These are phyloP conservation scores for Phymanthus crucifer DNA, from an alignment of 92 coral and sea anemone genomes.

Conservation along the genomic window DNA sequence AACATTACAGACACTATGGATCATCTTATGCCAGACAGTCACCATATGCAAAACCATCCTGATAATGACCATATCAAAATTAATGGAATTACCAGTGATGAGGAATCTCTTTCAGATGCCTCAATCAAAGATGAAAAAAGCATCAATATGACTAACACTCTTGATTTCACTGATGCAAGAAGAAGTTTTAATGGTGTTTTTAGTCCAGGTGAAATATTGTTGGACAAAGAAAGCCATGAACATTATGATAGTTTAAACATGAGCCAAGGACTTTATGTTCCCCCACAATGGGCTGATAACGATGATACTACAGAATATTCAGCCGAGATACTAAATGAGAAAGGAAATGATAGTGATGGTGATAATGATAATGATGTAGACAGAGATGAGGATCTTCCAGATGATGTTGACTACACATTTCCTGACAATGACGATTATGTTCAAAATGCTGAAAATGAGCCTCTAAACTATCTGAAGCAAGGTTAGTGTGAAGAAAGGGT, in stretches of 20 bases:
- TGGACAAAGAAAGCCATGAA: slow-evolving; percentile 4
- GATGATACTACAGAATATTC: background rate
- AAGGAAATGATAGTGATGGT: background rate
- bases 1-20: background rate
- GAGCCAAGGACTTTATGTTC: slow-evolving; percentile 24
- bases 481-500: background rate
- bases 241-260: slow-evolving; percentile 12
- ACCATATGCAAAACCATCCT: background rate
- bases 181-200: slow-evolving; percentile 3
- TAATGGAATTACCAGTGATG: slow-evolving; percentile 17
- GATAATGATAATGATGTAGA: background rate
- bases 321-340: background rate
- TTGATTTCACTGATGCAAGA: slow-evolving; percentile 2
- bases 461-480: background rate
- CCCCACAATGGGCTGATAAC: slow-evolving; percentile 15
- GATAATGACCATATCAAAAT: background rate
- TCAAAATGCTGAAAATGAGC: background rate
- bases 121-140: slow-evolving; percentile 9
- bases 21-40: background rate
- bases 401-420: background rate
- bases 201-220: slow-evolving; percentile 36
- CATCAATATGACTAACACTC: background rate
- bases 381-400: background rate
- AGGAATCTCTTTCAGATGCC: background rate
- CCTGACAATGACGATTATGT: background rate